phyloP scores from a whole-genome alignment of 2,888 invertebrate genomes.

The Monochamus alternatus region DNA sequence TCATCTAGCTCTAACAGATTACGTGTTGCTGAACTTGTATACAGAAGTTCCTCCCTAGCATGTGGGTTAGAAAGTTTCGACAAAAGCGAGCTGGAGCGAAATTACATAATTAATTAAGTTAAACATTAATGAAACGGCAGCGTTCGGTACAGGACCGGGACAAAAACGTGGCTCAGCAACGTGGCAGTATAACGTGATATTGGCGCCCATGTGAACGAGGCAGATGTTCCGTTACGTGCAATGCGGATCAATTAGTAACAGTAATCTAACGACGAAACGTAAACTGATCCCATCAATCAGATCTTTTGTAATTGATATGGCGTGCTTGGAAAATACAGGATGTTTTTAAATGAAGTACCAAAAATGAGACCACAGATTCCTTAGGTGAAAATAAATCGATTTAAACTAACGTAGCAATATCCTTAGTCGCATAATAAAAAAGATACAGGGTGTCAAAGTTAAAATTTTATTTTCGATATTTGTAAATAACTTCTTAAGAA shows the following conservation, averaged over 20 bases:
- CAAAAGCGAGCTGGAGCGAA: neutral
- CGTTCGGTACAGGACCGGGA: neutral
- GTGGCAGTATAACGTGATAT: slow-evolving; percentile 6
- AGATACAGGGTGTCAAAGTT: too few species aligned
- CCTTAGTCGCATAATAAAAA: too few species aligned
- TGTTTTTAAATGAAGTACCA: too few species aligned
- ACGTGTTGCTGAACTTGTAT: too few species aligned
- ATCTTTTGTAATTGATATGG: neutral
- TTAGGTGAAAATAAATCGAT: too few species aligned
- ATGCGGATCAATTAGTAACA: neutral
- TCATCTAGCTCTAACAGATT: too few species aligned
- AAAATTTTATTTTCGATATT: too few species aligned
- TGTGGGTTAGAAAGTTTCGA: neutral
- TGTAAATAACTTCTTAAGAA: too few species aligned
- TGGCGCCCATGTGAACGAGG: neutral
- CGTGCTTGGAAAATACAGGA: neutral
- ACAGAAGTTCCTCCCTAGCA: neutral
- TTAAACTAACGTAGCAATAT: too few species aligned
- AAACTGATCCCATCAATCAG: too few species aligned
- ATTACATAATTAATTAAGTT: slow-evolving; percentile 3
- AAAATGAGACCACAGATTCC: too few species aligned
- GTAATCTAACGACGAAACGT: neutral
- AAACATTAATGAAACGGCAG: neutral
- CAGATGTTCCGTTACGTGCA: slow-evolving; percentile 6
- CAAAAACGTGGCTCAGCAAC: neutral